phyloP scores from a whole-genome alignment of 2,888 invertebrate genomes.

The Amitus sp. region DNA sequence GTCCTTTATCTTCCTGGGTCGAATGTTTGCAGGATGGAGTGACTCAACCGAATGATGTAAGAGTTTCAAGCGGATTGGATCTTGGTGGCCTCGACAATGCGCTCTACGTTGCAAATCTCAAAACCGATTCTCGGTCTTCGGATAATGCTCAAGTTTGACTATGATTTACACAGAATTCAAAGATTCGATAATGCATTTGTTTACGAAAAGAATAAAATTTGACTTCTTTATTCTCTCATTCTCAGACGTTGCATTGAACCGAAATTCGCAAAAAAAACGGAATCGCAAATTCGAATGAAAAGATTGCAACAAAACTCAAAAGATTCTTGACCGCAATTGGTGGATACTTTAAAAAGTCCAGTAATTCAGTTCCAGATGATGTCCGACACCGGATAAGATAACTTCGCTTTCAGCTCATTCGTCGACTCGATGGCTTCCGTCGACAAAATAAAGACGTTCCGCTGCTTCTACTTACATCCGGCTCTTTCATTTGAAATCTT shows the following conservation, averaged over 20 bases:
- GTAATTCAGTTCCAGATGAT: constrained; percentile 36
- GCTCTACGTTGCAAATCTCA: constrained; percentile 22
- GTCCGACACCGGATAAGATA: constrained; percentile 45
- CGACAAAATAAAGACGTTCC: constrained; percentile 37
- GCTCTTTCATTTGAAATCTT: constrained; percentile 31
- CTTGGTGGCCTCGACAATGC: constrained; percentile 21
- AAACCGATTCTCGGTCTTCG: not conserved
- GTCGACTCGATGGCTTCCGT: constrained; percentile 41
- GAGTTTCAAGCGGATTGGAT: constrained; percentile 35
- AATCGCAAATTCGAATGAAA: too few relatives aligned
- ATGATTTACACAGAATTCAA: too few relatives aligned
- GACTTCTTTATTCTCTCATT: too few relatives aligned
- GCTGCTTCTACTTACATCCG: constrained; percentile 27
- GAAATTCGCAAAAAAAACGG: too few relatives aligned
- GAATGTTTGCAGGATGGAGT: constrained; percentile 37
- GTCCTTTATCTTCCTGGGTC: constrained; percentile 22
- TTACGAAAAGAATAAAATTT: too few relatives aligned
- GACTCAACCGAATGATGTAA: constrained; percentile 35
- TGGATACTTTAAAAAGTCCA: constrained; percentile 15
- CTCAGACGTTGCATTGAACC: too few relatives aligned
- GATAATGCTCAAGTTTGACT: constrained; percentile 9
- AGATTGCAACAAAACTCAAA: too few relatives aligned
- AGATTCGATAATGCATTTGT: too few relatives aligned
- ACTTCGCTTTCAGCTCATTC: constrained; percentile 39
- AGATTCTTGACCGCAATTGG: too few relatives aligned